Evolutionary conservation across 2,888 invertebrate species (phyloP).

Genomic region (Polydesmus complanatus): DNA sequence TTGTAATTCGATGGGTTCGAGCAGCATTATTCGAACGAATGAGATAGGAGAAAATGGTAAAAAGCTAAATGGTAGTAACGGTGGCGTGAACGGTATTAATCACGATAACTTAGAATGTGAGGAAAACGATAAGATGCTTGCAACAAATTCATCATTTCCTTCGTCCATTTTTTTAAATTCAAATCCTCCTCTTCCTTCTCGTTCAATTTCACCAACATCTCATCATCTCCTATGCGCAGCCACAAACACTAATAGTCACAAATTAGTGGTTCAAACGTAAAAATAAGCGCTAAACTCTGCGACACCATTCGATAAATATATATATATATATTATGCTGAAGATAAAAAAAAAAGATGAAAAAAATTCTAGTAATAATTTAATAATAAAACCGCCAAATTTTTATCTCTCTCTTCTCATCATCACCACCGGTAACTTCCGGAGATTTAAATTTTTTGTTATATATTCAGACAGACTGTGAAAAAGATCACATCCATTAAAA

Average conservation of each 20-base stretch:
- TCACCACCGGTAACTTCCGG: not conserved
- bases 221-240: not conserved
- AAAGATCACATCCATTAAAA: not conserved
- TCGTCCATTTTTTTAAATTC: conserved; percentile 8
- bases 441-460: not conserved
- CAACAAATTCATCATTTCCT: conserved; percentile 5
- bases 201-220: not conserved
- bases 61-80: not conserved
- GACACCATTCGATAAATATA: not conserved
- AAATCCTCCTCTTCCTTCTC: not conserved
- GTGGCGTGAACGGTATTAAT: not conserved
- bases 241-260: conserved; percentile 11
- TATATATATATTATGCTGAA: conserved; percentile 6
- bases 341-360: not conserved
- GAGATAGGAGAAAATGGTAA: too few relatives aligned
- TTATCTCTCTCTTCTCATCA: too few relatives aligned
- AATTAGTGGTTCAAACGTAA: conserved; percentile 1
- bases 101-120: not conserved
- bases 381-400: not conserved
- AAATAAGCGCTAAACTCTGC: not conserved
- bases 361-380: not conserved
- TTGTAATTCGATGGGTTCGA: not conserved
- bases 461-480: not conserved
- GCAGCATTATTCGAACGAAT: not conserved
- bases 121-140: not conserved